A percentile compares a stretch with the other conserved stretches of the same genome.
phyloP scores from a whole-genome alignment of 2,113 vertebrate genomes.

The Entomyzon cyanotis region DNA sequence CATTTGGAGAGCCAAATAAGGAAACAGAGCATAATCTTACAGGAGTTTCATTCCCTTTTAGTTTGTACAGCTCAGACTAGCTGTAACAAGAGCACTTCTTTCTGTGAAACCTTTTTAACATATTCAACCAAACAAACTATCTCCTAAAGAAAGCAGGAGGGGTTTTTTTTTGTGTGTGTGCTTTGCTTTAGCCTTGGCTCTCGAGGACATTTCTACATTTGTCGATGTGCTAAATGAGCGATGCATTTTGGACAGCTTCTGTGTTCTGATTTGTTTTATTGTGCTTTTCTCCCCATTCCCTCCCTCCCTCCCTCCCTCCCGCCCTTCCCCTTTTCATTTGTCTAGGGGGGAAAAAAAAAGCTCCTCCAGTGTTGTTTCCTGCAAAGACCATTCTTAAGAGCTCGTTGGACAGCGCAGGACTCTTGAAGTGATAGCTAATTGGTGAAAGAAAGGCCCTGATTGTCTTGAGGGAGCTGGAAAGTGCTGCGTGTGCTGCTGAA shows the following conservation, averaged over 20 bases:
- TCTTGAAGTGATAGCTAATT: conserved; percentile 89
- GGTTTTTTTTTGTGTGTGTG: background rate
- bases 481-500: conserved; percentile 76
- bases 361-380: conserved; percentile 66
- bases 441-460: conserved; percentile 87
- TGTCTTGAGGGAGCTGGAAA: conserved; percentile 84
- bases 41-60: conserved; percentile 14
- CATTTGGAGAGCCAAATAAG: conserved; percentile 46
- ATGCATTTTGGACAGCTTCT: conserved; percentile 60
- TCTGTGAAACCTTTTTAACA: conserved; percentile 32
- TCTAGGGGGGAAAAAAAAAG: conserved; percentile 19
- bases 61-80: background rate
- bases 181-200: conserved; percentile 11
- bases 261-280: conserved; percentile 64
- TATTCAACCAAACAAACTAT: conserved; percentile 33
- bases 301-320: background rate
- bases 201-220: conserved; percentile 39
- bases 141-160: conserved; percentile 2
- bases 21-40: conserved; percentile 29
- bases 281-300: background rate
- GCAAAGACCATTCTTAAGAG: conserved; percentile 72
- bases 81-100: conserved; percentile 28
- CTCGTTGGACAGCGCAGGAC: conserved; percentile 81
- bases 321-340: conserved; percentile 44
- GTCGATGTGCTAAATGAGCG: background rate